Percentiles rank a stretch among this genome's conserved stretches.
Conservation (phyloP, 2,888 invertebrate genomes). For the Polietes domitor region DNA sequence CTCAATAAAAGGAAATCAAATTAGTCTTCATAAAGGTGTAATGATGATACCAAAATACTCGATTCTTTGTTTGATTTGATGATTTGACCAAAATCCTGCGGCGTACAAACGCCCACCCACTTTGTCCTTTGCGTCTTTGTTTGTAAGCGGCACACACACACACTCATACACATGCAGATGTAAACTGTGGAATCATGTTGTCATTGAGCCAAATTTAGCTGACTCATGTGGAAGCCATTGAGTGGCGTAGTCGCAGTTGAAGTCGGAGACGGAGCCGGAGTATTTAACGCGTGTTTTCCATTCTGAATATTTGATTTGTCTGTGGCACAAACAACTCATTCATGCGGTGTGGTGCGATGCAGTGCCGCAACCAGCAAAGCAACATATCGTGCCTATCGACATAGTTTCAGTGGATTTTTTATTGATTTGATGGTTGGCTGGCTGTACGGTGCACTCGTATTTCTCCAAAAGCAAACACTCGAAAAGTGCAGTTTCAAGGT, state of each 20-base stretch:
- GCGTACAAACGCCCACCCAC: slow-evolving; percentile 62
- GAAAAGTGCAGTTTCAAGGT: slow-evolving; percentile 61
- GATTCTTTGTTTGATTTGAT: slow-evolving; percentile 35
- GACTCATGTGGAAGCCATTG: slow-evolving; percentile 60
- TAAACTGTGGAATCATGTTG: slow-evolving; percentile 53
- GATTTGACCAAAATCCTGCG: slow-evolving; percentile 26
- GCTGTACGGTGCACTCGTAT: slow-evolving; percentile 33
- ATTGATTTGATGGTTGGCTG: slow-evolving; percentile 56
- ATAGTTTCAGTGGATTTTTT: slow-evolving; percentile 36
- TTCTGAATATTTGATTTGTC: slow-evolving; percentile 39
- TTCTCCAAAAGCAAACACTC: slow-evolving; percentile 60
- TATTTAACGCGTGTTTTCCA: slow-evolving; percentile 51
- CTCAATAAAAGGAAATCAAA: slow-evolving; percentile 73
- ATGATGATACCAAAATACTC: slow-evolving; percentile 54
- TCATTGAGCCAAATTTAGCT: slow-evolving; percentile 51
- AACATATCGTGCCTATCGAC: slow-evolving; percentile 32
- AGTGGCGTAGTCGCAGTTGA: slow-evolving; percentile 21
- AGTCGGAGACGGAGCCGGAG: slow-evolving; percentile 15
- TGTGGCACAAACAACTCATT: slow-evolving; percentile 16
- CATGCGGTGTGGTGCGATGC: slow-evolving; percentile 30
- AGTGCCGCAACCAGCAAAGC: not conserved
- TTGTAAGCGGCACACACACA: not conserved
- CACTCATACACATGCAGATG: not conserved
- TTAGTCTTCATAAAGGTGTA: slow-evolving; percentile 62
- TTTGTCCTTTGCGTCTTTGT: slow-evolving; percentile 31